phyloP scores from a whole-genome alignment of 92 coral and sea anemone genomes.

The Blastomussa wellsi region DNA sequence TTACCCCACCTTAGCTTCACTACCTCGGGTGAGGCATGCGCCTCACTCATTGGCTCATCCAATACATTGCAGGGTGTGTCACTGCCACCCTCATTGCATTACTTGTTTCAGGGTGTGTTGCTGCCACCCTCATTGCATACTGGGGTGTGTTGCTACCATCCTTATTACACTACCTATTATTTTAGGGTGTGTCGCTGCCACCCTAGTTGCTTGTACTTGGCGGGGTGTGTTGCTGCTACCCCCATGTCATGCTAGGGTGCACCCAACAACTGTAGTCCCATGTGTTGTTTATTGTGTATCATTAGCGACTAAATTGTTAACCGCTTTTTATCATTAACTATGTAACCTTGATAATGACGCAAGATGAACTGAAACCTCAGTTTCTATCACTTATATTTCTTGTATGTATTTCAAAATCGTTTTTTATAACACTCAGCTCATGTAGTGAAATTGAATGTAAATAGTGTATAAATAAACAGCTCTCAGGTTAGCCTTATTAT shows the following conservation, averaged over 20 bases:
- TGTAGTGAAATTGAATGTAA: too few relatives aligned
- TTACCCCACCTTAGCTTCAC: not conserved
- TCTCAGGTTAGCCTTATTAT: too few relatives aligned
- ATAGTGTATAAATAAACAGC: too few relatives aligned
- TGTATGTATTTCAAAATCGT: too few relatives aligned
- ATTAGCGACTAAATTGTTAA: slow-evolving; percentile 5
- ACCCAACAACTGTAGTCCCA: slow-evolving; percentile 20
- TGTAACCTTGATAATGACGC: too few relatives aligned
- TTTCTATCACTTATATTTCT: too few relatives aligned
- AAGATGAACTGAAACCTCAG: too few relatives aligned
- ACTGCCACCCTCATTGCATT: not conserved
- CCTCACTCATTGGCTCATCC: not conserved
- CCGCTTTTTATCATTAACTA: too few relatives aligned
- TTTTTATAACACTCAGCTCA: too few relatives aligned
- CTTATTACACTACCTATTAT: not conserved
- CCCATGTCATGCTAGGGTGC: not conserved
- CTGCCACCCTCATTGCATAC: slow-evolving; percentile 4
- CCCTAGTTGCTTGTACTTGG: not conserved
- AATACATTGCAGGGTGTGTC: not conserved
- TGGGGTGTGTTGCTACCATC: not conserved
- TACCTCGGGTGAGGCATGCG: not conserved
- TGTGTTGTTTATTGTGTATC: not conserved
- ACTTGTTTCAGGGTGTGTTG: not conserved
- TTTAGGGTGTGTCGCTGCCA: not conserved
- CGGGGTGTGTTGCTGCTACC: not conserved